phyloP scores from a whole-genome alignment of 2,113 vertebrate genomes.

The Taurulus bubalis region DNA sequence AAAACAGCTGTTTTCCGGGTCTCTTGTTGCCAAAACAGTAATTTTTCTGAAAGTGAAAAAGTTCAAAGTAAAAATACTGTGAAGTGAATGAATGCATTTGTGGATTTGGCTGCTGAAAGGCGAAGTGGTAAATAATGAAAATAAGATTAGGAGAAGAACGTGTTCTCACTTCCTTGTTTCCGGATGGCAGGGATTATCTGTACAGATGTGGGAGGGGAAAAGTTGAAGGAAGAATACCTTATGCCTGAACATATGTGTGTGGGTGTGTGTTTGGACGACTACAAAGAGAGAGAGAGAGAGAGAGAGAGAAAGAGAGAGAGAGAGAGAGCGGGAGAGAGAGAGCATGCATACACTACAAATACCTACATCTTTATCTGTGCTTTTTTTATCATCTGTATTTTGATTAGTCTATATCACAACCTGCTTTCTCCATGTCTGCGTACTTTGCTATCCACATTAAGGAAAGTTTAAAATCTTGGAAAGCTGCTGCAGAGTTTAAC shows the following conservation, averaged over 20 bases:
- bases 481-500: conserved; percentile 42
- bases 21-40: conserved; percentile 40
- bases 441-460: background rate
- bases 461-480: conserved; percentile 21
- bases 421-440: background rate
- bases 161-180: conserved; percentile 15
- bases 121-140: conserved; percentile 39
- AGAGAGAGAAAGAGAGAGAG: too few species aligned
- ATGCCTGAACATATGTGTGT: conserved; percentile 24
- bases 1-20: conserved; percentile 53
- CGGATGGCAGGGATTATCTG: conserved; percentile 43
- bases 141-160: conserved; percentile 41
- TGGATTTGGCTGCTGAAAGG: conserved; percentile 21
- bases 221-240: conserved; percentile 31
- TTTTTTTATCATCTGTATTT: conserved; percentile 9
- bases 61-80: background rate
- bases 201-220: conserved; percentile 47
- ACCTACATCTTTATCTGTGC: conserved; percentile 2
- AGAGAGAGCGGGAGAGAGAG: too few species aligned
- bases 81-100: background rate
- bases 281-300: conserved; percentile 4
- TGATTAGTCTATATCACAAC: conserved; percentile 8
- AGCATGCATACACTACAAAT: background rate
- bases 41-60: conserved; percentile 24
- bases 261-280: background rate